Conservation (phyloP, 2,888 invertebrate species). For the Amiota minor region DNA sequence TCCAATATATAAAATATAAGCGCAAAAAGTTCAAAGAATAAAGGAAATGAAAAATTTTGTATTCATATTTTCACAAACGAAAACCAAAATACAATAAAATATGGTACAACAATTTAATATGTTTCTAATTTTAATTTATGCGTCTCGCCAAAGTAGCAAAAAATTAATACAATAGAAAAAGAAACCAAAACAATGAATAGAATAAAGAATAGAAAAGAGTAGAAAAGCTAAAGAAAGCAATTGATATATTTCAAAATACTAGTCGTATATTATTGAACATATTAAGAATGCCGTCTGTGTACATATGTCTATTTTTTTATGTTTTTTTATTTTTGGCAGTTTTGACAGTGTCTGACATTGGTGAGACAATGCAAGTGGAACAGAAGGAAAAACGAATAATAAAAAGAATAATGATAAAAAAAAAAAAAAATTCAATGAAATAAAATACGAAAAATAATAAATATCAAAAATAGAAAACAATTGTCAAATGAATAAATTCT, state of each 20-base stretch:
- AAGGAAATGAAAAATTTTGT: not conserved
- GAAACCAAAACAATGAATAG: too few relatives aligned
- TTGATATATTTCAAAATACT: too few relatives aligned
- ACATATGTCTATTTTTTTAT: too few relatives aligned
- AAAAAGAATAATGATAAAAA: not conserved
- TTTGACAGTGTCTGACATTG: too few relatives aligned
- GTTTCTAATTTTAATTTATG: constrained; percentile 14
- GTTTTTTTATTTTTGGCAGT: too few relatives aligned
- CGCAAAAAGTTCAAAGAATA: not conserved
- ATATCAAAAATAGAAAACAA: constrained; percentile 6
- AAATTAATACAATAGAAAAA: too few relatives aligned
- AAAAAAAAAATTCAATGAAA: not conserved
- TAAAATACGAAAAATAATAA: not conserved
- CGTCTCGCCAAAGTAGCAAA: constrained; percentile 1
- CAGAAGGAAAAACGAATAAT: too few relatives aligned
- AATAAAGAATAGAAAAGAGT: too few relatives aligned
- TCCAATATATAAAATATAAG: not conserved
- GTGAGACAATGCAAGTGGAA: too few relatives aligned
- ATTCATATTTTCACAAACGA: not conserved
- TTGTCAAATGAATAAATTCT: constrained; percentile 17
- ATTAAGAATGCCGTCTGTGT: too few relatives aligned
- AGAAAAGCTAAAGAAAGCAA: too few relatives aligned
- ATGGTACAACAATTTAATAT: constrained; percentile 6
- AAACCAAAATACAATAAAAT: constrained; percentile 15
- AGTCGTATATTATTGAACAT: too few relatives aligned